A percentile compares a stretch with the other conserved stretches of the same genome.
phyloP scores from a whole-genome alignment of 2,888 invertebrate genomes.

The Diaphora mendica region DNA sequence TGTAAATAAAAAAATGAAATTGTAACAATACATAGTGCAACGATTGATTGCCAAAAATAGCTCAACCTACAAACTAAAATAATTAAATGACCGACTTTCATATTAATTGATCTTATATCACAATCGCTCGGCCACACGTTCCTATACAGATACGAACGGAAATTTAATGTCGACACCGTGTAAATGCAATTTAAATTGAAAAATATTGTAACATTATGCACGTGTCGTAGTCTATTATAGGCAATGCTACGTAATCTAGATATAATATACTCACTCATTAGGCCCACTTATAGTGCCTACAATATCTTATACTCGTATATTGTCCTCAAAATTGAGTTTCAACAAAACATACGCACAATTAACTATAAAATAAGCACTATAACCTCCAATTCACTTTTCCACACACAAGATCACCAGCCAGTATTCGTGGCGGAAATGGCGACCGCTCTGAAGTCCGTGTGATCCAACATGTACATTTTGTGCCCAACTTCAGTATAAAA shows the following conservation, averaged over 20 bases:
- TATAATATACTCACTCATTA: conserved; percentile 70
- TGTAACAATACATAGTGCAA: conserved; percentile 60
- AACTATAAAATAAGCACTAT: conserved; percentile 73
- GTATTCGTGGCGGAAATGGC: conserved; percentile 86
- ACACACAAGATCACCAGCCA: conserved; percentile 72
- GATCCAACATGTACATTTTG: conserved; percentile 52
- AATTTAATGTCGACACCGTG: conserved; percentile 50
- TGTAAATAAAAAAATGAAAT: conserved; percentile 53
- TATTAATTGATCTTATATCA: conserved; percentile 48
- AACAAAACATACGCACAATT: conserved; percentile 66
- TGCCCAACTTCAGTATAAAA: conserved; percentile 70
- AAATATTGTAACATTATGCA: conserved; percentile 67
- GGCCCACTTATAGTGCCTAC: conserved; percentile 63
- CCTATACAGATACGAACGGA: conserved; percentile 60
- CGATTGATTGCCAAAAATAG: conserved; percentile 71
- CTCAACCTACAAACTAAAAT: conserved; percentile 73
- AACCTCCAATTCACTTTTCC: conserved; percentile 77
- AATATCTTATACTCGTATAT: conserved; percentile 48
- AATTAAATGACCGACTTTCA: conserved; percentile 62
- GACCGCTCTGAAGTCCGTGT: conserved; percentile 76
- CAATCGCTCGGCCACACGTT: conserved; percentile 43
- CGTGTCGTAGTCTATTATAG: conserved; percentile 62
- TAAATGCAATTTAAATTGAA: conserved; percentile 63
- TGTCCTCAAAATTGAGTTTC: conserved; percentile 55
- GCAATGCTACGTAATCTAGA: conserved; percentile 62